Percentiles rank a stretch among this genome's conserved stretches.
These are phyloP conservation scores for Dichetophora obliterata DNA, from an alignment of 2,888 invertebrate species.

Conservation along the genomic window DNA sequence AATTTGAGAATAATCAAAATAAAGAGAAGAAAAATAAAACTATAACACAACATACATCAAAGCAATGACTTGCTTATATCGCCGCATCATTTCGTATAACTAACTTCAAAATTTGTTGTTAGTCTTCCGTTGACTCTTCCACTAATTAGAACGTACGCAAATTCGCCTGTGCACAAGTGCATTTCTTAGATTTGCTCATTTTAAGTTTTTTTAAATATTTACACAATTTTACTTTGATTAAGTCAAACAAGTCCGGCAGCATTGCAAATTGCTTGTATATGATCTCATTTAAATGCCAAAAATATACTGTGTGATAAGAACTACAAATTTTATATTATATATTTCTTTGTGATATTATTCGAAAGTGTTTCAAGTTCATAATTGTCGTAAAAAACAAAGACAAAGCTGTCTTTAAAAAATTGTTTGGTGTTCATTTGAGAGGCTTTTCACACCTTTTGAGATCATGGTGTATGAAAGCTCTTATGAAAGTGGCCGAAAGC, in stretches of 20 bases:
- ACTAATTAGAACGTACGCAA: constrained; percentile 55
- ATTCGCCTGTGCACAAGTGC: constrained; percentile 38
- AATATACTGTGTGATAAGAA: neutral
- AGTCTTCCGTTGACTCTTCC: constrained; percentile 59
- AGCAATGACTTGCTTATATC: neutral
- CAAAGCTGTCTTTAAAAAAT: neutral
- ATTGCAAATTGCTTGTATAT: neutral
- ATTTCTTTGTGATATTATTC: neutral
- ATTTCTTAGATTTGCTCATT: neutral
- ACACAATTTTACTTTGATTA: neutral
- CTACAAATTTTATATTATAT: too few relatives aligned
- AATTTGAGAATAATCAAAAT: neutral
- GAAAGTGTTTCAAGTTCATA: neutral
- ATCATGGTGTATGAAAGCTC: constrained; percentile 64
- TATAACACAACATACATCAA: neutral
- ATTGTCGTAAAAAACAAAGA: neutral
- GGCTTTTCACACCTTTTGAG: neutral
- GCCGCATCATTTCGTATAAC: neutral
- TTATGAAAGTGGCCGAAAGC: constrained; percentile 62
- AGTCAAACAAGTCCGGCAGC: neutral
- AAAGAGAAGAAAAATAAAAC: too few relatives aligned
- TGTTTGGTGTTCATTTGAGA: neutral
- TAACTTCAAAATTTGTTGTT: constrained; percentile 8
- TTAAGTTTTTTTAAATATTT: neutral
- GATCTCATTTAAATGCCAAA: constrained; percentile 13